Percentiles rank a stretch among this genome's conserved stretches.
These are phyloP conservation scores for Bombus picipes DNA, from an alignment of 1,140 invertebrate genomes.

Conservation along the genomic window DNA sequence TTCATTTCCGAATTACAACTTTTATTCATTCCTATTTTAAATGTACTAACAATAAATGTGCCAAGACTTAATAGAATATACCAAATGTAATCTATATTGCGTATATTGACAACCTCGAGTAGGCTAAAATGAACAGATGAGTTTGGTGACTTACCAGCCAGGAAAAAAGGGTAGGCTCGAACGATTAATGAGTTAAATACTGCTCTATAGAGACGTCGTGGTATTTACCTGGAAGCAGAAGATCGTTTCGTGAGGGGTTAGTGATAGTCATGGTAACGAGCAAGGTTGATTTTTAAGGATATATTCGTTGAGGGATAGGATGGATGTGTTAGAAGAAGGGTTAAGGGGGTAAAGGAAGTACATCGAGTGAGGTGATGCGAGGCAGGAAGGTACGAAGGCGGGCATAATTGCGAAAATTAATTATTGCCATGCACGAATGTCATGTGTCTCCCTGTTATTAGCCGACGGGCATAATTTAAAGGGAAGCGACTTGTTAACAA, in stretches of 20 bases:
- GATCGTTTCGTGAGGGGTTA: conserved; percentile 1
- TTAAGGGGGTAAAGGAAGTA: background rate
- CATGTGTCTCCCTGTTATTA: conserved; percentile 79
- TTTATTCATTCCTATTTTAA: background rate
- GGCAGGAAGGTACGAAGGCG: conserved; percentile 51
- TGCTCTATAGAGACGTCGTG: conserved; percentile 27
- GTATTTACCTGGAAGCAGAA: conserved; percentile 77
- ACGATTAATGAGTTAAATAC: conserved; percentile 28
- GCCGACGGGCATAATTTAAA: conserved; percentile 79
- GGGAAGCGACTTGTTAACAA: conserved; percentile 78
- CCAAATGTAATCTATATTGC: too few species aligned
- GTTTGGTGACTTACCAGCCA: conserved; percentile 55
- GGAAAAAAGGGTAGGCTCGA: background rate
- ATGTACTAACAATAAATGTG: background rate
- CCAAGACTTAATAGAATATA: background rate
- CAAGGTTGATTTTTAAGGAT: conserved; percentile 1
- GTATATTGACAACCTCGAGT: background rate
- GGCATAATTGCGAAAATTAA: conserved; percentile 81
- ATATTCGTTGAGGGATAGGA: background rate
- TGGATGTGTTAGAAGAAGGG: background rate
- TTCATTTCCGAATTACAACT: background rate
- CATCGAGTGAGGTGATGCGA: conserved; percentile 30
- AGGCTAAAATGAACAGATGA: background rate
- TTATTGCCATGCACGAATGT: conserved; percentile 80
- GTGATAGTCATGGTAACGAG: background rate